Percentiles rank a stretch among this genome's conserved stretches.
Evolutionary conservation across 2,113 vertebrate genomes (phyloP).

Genomic region (Turnix velox): DNA sequence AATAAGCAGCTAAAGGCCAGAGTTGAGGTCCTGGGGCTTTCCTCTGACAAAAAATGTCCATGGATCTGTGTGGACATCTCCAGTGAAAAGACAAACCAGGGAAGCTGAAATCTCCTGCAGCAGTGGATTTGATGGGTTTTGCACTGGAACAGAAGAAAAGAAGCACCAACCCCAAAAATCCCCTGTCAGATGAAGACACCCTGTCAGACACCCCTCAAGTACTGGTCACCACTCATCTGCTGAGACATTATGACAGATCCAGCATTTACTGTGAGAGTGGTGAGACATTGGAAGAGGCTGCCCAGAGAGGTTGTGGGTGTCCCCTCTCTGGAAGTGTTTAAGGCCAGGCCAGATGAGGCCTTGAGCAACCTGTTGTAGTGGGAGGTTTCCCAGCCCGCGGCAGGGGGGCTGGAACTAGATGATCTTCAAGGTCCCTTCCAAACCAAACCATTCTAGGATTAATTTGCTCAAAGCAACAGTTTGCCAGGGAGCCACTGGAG

Average conservation of each 20-base stretch:
- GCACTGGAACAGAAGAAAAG: background rate
- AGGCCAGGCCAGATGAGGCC: too few relatives aligned
- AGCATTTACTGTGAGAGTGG: too few relatives aligned
- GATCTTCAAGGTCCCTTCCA: too few relatives aligned
- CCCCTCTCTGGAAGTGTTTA: too few relatives aligned
- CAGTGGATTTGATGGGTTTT: background rate
- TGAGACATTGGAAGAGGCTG: too few relatives aligned
- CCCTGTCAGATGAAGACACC: fast-evolving
- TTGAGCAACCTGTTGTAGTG: too few relatives aligned
- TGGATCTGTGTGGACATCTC: background rate
- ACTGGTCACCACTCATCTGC: background rate
- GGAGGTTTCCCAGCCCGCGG: too few relatives aligned
- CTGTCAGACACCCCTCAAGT: background rate
- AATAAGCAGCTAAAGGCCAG: background rate
- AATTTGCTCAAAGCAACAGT: background rate
- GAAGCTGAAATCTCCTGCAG: background rate
- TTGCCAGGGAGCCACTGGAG: background rate
- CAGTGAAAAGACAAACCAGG: background rate
- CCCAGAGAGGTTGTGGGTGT: too few relatives aligned
- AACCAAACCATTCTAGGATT: too few relatives aligned
- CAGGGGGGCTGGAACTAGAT: too few relatives aligned
- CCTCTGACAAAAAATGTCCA: background rate
- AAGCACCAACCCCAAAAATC: background rate
- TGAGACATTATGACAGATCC: background rate
- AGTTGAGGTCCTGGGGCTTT: background rate